Percentiles rank a stretch among this genome's conserved stretches.
Evolutionary conservation across 2,888 invertebrate genomes (phyloP).

Genomic region (Ligdia adustata): DNA sequence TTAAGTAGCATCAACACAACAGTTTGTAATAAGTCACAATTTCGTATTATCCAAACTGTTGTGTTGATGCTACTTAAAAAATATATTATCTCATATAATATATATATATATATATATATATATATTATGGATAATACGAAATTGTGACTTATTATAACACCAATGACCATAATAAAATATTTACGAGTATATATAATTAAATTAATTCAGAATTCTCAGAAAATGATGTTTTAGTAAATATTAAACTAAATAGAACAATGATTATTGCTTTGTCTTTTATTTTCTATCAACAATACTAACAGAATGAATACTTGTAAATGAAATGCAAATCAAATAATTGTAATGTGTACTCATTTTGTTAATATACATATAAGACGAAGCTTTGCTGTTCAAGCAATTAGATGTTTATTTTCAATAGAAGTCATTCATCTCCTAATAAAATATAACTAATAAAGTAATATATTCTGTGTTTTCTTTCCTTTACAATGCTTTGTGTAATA

Average conservation of each 20-base stretch:
- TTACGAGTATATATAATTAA: background rate
- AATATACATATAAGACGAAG: constrained; percentile 10
- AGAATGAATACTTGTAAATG: no score
- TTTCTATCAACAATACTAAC: no score
- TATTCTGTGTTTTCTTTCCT: no score
- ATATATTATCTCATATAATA: background rate
- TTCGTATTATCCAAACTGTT: no score
- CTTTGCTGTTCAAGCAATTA: constrained; percentile 37
- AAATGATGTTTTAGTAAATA: background rate
- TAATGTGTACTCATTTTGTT: no score
- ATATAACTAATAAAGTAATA: constrained; percentile 9
- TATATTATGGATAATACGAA: no score
- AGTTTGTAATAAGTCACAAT: constrained; percentile 17
- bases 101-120: background rate
- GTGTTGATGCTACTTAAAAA: background rate
- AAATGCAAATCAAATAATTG: no score
- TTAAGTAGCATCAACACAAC: background rate
- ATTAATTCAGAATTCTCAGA: background rate
- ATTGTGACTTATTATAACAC: constrained; percentile 18
- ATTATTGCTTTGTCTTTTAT: no score
- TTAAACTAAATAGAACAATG: no score
- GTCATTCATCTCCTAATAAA: constrained; percentile 42
- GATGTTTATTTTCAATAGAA: constrained; percentile 37
- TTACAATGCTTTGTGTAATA: no score
- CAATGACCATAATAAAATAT: constrained; percentile 12